These are phyloP conservation scores for Adrianichthys oophorus DNA, from an alignment of 2,797 vertebrate genomes.

Conservation along the genomic window DNA sequence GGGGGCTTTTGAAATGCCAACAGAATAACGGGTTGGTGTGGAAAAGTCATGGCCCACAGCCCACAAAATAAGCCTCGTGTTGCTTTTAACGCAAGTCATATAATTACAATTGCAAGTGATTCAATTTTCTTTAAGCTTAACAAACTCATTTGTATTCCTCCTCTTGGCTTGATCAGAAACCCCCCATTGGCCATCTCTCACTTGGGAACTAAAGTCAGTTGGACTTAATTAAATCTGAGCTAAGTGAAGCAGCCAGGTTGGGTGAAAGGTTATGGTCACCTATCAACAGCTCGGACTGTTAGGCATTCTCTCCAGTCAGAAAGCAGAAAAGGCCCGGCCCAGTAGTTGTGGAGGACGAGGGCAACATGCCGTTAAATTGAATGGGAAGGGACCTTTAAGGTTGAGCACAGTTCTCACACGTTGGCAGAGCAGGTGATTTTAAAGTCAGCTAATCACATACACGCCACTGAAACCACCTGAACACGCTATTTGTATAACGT, in stretches of 20 bases:
- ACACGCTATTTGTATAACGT: slow-evolving; percentile 35
- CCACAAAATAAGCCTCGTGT: slow-evolving; percentile 32
- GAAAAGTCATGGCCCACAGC: slow-evolving; percentile 33
- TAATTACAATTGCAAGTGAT: slow-evolving; percentile 20
- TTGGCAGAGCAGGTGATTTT: slow-evolving; percentile 56
- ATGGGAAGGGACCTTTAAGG: slow-evolving; percentile 56
- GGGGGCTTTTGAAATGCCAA: slow-evolving; percentile 16
- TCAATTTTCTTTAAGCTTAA: slow-evolving; percentile 32
- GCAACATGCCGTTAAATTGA: slow-evolving; percentile 75
- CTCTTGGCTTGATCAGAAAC: slow-evolving; percentile 44
- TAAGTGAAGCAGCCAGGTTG: slow-evolving; percentile 59
- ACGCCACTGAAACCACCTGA: slow-evolving; percentile 58
- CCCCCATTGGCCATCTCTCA: slow-evolving; percentile 36
- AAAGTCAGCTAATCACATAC: slow-evolving; percentile 65
- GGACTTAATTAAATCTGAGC: slow-evolving; percentile 72
- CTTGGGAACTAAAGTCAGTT: slow-evolving; percentile 43
- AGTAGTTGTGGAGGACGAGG: slow-evolving; percentile 57
- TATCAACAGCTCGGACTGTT: slow-evolving; percentile 45
- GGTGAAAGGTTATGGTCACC: slow-evolving; percentile 54
- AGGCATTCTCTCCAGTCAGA: slow-evolving; percentile 42
- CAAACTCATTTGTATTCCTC: slow-evolving; percentile 44
- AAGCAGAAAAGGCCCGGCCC: slow-evolving; percentile 56
- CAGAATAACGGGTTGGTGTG: slow-evolving; percentile 32
- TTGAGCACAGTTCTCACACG: slow-evolving; percentile 31
- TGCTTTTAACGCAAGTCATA: slow-evolving; percentile 17